These are phyloP conservation scores for Monopis laevigella DNA, from an alignment of 2,888 invertebrate species.

Conservation along the genomic window DNA sequence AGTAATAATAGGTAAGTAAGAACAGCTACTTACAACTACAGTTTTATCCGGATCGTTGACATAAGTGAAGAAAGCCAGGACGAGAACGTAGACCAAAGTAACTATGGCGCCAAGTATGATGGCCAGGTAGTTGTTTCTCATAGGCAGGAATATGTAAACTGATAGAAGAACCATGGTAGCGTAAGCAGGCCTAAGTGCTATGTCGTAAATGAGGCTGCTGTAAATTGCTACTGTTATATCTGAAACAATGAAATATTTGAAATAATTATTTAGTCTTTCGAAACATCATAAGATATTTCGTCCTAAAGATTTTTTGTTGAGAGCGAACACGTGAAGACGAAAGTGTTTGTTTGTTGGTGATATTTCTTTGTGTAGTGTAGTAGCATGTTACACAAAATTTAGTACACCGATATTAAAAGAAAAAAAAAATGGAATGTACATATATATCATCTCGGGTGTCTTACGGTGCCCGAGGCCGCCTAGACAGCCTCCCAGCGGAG, in stretches of 20 bases:
- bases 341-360: too few relatives aligned
- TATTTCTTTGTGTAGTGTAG: too few relatives aligned
- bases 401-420: too few relatives aligned
- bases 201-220: conserved; percentile 66
- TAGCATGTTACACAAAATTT: too few relatives aligned
- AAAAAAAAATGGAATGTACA: too few relatives aligned
- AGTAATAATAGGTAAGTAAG: conserved; percentile 11
- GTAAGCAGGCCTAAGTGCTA: conserved; percentile 73
- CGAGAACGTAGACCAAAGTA: conserved; percentile 71
- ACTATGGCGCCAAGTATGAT: conserved; percentile 75
- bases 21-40: conserved; percentile 40
- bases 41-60: conserved; percentile 33
- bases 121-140: conserved; percentile 77
- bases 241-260: conserved; percentile 31
- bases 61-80: conserved; percentile 47
- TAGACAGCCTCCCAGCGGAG: too few relatives aligned
- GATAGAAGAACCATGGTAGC: conserved; percentile 78
- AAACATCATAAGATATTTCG: too few relatives aligned
- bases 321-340: too few relatives aligned
- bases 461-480: too few relatives aligned
- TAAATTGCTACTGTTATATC: conserved; percentile 75
- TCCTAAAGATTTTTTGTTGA: too few relatives aligned
- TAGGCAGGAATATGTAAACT: conserved; percentile 85
- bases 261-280: too few relatives aligned
- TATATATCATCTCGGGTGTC: too few relatives aligned